Base-by-base conservation (phyloP, 1,140 invertebrate species). In the Heliothis virescens region DNA sequence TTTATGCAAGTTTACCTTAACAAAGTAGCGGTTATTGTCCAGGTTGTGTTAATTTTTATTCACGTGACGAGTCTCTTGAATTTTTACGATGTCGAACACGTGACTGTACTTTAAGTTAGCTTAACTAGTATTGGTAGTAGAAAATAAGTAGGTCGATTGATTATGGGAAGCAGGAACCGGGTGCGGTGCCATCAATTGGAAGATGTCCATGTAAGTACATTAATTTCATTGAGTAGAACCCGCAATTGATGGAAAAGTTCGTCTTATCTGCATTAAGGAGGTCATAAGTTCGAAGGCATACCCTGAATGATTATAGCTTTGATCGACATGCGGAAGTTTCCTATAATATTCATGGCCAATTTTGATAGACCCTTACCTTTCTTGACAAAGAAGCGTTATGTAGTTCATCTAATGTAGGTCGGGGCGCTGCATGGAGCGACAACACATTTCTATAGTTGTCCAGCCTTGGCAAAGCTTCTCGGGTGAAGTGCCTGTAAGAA, bases 371-470 rank as follows among this genome's bases (percentile, higher is more conserved):
- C 74, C 89, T 86, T 81, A 98, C 97, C 96, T 98, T 98, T 85
- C 96, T 96, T 41, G 96, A 95, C n/a, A 98, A 88, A 18, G 97
- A 97, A 26, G 97, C 96, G 91, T 99, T 98, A 93, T 99, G 98
- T 3, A 99, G 96, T 94, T 99, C 98, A 89, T 99, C 98, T 15
- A 99, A 95, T 3, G 98, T 99, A 3, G 98, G 98, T 88, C 97
- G 96, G 85, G 98, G 98, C 16, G 97, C 97, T 3, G 98, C 98
- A 87, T 98, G 98, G 59, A 99, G 97, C 18, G 98, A 98, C 95
- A 99, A 96, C 80, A 99, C 97, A 92, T 99, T 99, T 78, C 98
- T 96, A 94, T 99, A 99, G 95, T 99, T 98, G 90, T 99, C 98
- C 87, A 99, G 93, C 65, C 98, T 95, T 10, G 98, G 98, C 59